These are phyloP conservation scores for Pitta sordida DNA, from an alignment of 2,113 vertebrate species.

Conservation along the genomic window DNA sequence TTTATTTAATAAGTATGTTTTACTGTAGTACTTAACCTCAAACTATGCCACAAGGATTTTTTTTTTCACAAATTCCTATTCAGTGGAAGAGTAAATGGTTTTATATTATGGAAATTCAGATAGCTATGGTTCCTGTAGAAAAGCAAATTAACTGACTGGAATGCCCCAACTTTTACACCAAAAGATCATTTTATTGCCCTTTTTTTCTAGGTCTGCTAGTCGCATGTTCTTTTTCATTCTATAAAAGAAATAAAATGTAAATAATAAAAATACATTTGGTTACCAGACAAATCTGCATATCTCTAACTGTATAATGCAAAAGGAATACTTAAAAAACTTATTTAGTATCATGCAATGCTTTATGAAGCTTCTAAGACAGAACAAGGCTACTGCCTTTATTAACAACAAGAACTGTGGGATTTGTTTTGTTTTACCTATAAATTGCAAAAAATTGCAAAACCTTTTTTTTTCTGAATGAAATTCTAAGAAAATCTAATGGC, in stretches of 20 bases:
- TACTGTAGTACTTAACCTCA: not conserved
- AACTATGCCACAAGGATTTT: not conserved
- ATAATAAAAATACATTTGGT: not conserved
- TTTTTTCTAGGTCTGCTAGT: not conserved
- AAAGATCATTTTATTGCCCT: not conserved
- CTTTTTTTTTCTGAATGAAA: not conserved
- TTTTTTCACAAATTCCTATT: not conserved
- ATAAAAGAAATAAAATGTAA: not conserved
- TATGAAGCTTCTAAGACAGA: not conserved
- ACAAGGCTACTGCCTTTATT: not conserved
- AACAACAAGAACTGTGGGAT: not conserved
- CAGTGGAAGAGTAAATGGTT: not conserved
- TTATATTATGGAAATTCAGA: not conserved
- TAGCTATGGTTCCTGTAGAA: not conserved
- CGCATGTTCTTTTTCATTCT: not conserved
- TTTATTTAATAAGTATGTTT: not conserved
- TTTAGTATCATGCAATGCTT: not conserved
- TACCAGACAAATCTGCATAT: not conserved
- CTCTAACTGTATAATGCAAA: not conserved
- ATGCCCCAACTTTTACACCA: not conserved
- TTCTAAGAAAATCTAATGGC: not conserved
- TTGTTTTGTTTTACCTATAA: not conserved
- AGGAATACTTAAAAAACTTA: not conserved
- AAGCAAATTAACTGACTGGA: not conserved
- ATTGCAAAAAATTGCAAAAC: not conserved